phyloP scores from a whole-genome alignment of 2,888 invertebrate species.

The Neria commutata region DNA sequence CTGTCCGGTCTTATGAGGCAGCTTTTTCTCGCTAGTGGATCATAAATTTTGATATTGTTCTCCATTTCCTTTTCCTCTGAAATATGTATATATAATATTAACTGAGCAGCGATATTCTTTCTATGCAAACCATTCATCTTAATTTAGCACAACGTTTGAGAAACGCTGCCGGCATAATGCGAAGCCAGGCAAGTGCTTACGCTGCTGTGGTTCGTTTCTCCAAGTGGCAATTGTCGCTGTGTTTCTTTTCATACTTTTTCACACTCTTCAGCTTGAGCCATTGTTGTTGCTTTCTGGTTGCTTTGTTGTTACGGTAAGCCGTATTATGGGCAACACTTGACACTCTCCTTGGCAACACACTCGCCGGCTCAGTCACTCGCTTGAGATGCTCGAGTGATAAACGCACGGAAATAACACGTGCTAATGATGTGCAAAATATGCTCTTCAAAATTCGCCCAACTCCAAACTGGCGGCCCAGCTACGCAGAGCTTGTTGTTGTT shows the following conservation, averaged over 20 bases:
- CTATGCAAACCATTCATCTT: too few species aligned
- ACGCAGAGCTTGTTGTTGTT: slow-evolving; percentile 44
- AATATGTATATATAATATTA: too few species aligned
- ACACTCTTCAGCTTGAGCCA: slow-evolving; percentile 17
- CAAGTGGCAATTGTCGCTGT: slow-evolving; percentile 50
- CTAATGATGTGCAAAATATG: slow-evolving; percentile 58
- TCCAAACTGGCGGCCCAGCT: slow-evolving; percentile 18
- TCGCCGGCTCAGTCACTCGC: not conserved
- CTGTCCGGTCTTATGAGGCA: too few species aligned
- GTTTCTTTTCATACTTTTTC: slow-evolving; percentile 49
- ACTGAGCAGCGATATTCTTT: too few species aligned
- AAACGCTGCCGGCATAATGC: too few species aligned
- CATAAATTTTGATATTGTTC: too few species aligned
- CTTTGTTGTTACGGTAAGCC: not conserved
- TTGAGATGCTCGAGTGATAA: slow-evolving; percentile 21
- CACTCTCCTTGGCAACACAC: slow-evolving; percentile 38
- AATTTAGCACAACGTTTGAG: too few species aligned
- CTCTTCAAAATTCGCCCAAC: too few species aligned
- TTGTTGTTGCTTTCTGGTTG: not conserved
- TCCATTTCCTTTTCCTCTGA: too few species aligned
- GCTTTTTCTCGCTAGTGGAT: too few species aligned
- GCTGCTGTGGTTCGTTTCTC: slow-evolving; percentile 47
- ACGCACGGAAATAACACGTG: slow-evolving; percentile 39
- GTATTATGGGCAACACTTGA: slow-evolving; percentile 54
- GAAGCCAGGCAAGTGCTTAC: too few species aligned